Conservation (phyloP, 2,113 vertebrate genomes). For the Tachuris rubrigastra region DNA sequence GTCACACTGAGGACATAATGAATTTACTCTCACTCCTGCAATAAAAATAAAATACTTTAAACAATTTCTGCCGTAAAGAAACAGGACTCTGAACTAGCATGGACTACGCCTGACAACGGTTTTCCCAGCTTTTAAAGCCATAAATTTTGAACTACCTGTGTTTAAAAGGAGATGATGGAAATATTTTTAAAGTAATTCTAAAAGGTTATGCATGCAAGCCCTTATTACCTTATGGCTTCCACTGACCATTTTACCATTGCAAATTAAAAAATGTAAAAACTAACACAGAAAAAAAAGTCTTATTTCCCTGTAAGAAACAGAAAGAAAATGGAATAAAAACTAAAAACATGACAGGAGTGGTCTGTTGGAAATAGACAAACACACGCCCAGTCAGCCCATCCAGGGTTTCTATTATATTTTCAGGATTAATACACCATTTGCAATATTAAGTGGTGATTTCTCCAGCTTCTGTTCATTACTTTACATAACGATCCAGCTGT, state of each 20-base stretch:
- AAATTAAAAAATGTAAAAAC: constrained; percentile 9
- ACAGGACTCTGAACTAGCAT: neutral
- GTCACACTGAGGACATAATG: constrained; percentile 65
- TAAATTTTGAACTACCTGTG: constrained; percentile 30
- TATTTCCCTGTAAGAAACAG: neutral
- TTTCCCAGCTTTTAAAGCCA: constrained; percentile 17
- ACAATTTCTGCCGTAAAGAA: constrained; percentile 48
- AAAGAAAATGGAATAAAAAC: constrained; percentile 8
- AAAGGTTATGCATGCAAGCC: constrained; percentile 12
- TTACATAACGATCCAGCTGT: constrained; percentile 15
- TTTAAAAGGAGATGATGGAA: constrained; percentile 57
- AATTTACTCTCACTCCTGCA: constrained; percentile 63
- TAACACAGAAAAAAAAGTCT: neutral
- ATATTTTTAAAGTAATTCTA: constrained; percentile 49
- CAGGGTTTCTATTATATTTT: neutral
- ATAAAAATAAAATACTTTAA: constrained; percentile 65
- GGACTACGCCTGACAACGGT: neutral
- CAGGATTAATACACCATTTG: constrained; percentile 4
- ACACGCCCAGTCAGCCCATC: neutral
- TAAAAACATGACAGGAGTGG: neutral
- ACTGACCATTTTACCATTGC: constrained; percentile 4
- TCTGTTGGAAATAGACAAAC: neutral
- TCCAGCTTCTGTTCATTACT: neutral
- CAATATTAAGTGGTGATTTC: neutral
- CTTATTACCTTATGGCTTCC: constrained; percentile 2